Evolutionary conservation across 2,113 vertebrate genomes (phyloP).

Genomic region (Antennarius striatus): DNA sequence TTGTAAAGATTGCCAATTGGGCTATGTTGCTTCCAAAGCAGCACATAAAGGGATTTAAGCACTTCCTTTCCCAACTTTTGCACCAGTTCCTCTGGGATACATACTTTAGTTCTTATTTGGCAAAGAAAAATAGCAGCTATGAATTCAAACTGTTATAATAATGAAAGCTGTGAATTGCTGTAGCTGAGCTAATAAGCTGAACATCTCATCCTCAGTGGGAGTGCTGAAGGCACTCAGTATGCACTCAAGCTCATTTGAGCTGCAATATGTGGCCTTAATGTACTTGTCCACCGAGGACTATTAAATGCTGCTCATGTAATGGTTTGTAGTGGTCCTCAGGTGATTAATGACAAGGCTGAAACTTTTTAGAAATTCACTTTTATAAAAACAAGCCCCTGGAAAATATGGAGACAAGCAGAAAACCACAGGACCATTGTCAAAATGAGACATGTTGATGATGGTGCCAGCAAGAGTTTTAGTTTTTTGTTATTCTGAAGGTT

Average conservation of each 20-base stretch:
- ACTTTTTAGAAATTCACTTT: conserved; percentile 38
- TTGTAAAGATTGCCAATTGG: conserved; percentile 54
- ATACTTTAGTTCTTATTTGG: conserved; percentile 21
- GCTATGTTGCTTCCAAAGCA: conserved; percentile 24
- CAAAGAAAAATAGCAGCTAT: conserved; percentile 1
- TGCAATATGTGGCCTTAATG: conserved; percentile 25
- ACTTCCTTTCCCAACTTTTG: conserved; percentile 52
- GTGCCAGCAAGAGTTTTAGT: conserved; percentile 28
- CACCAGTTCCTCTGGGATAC: not conserved
- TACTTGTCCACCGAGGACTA: conserved; percentile 29
- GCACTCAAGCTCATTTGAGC: conserved; percentile 13
- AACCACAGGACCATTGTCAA: conserved; percentile 45
- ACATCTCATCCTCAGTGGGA: conserved; percentile 23
- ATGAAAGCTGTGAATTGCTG: conserved; percentile 6
- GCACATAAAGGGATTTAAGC: conserved; percentile 47
- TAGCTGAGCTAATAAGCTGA: not conserved
- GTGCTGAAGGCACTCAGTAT: conserved; percentile 26
- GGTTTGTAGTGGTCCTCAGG: conserved; percentile 5
- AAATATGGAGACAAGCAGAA: conserved; percentile 62
- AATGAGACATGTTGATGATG: conserved; percentile 55
- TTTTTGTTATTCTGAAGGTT: not conserved
- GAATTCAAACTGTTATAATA: conserved; percentile 1
- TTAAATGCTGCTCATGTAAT: conserved; percentile 40
- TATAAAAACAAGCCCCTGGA: conserved; percentile 59
- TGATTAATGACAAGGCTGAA: conserved; percentile 26